Evolutionary conservation across 2,797 vertebrate species (phyloP), one percentile per base, ranked within the genome.

Genomic region (Mormyrus proboscirostris): DNA sequence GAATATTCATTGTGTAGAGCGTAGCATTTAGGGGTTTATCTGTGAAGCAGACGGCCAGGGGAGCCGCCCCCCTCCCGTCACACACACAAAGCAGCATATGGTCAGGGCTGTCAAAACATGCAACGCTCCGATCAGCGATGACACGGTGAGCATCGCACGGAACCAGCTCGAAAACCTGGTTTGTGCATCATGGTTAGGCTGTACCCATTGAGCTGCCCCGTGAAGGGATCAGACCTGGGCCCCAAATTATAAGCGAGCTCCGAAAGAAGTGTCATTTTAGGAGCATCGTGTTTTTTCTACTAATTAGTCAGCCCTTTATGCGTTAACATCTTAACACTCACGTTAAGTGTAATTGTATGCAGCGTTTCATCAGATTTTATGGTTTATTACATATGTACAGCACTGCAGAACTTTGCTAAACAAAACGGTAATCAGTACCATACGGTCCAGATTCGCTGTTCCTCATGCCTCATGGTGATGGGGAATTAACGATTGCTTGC

Each of bases 61-160:
- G 38, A 82, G 76, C 76, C 76, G 76, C 83, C 22, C 49, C 47
- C 83, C 44, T 85, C 49, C 83, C 47, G 47, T 25, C 82, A 85
- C 47, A 51, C 82, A 14, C 83, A 85, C 47, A 85, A 50, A 29
- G 44, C 83, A 29, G 76, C 76, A 85, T 85, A 47, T 51, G 83
- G 49, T 22, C 49, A 51, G 49, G 25, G 83, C 47, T 85, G 83
- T 85, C 83, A 85, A 85, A 85, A 85, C 83, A 85, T 22, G 83
- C 29, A 85, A 25, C n/a, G 83, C n/a, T 29, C 22, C 41, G 41
- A 8, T 47, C 76, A 47, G 19, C 76, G 76, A n/a, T 82, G 76
- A 44, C 41, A 22, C 19, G 7, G 41, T 47, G 41, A 82, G 76
- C 41, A 44, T 76, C 12, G 16, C 33, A 41, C 5, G 69, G 38